Percentiles rank a stretch among this genome's conserved stretches.
Conservation (phyloP, 2,797 vertebrate species). For the Falco berigora region DNA sequence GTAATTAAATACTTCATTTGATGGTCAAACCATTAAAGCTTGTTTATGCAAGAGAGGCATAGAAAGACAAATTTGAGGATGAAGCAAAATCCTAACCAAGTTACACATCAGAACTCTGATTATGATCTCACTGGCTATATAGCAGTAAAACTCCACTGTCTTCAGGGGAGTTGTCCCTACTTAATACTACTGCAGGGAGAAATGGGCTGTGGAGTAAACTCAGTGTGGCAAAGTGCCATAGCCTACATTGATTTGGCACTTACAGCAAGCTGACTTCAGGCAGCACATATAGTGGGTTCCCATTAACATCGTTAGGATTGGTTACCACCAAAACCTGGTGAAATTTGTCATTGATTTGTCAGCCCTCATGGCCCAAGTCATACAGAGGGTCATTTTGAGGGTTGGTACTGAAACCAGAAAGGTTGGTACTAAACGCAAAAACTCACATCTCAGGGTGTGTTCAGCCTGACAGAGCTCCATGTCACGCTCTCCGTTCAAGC, state of each 20-base stretch:
- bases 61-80: background rate
- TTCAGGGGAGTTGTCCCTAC: background rate
- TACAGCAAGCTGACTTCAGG: background rate
- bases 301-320: background rate
- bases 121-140: background rate
- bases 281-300: background rate
- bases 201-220: background rate
- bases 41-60: background rate
- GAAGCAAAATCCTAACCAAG: background rate
- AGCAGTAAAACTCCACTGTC: background rate
- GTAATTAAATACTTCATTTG: background rate
- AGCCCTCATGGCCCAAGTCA: background rate
- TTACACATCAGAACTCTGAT: background rate
- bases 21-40: background rate
- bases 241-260: background rate
- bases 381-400: background rate
- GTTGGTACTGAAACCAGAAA: background rate
- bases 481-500: background rate
- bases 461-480: background rate
- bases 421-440: background rate
- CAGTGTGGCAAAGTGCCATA: background rate
- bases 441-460: background rate
- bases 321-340: background rate
- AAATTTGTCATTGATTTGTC: background rate
- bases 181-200: background rate